phyloP scores from a whole-genome alignment of 1,140 invertebrate species.

The Neotoxoptera formosana region DNA sequence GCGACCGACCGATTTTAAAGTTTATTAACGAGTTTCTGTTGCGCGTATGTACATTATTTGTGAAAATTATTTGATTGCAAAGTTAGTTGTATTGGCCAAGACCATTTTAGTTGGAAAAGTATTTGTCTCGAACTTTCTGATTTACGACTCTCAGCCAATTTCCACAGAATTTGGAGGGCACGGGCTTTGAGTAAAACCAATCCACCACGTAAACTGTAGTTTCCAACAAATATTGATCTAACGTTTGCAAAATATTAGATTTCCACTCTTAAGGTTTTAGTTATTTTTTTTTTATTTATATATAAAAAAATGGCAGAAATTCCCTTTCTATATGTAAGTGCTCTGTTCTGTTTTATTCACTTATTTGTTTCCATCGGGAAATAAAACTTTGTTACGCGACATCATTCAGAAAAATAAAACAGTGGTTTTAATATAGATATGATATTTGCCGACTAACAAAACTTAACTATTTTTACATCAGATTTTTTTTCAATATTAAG shows the following conservation, averaged over 20 bases:
- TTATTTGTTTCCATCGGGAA: not conserved
- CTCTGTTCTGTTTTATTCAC: not conserved
- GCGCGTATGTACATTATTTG: conserved; percentile 17
- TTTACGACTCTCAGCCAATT: conserved; percentile 43
- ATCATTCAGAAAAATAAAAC: not conserved
- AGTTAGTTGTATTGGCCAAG: conserved; percentile 33
- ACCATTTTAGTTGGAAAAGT: conserved; percentile 41
- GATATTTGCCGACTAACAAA: not conserved
- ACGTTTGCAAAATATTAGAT: conserved; percentile 37
- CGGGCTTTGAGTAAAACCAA: not conserved
- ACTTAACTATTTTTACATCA: not conserved
- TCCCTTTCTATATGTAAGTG: not conserved
- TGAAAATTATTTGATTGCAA: conserved; percentile 53
- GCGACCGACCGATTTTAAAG: conserved; percentile 28
- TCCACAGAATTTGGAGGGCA: not conserved
- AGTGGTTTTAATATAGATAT: not conserved
- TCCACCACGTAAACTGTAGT: not conserved
- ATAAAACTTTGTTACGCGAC: not conserved
- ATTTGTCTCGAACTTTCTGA: conserved; percentile 47
- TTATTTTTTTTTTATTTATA: not conserved
- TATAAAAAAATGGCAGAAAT: not conserved
- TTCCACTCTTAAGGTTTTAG: conserved; percentile 1
- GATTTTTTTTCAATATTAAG: not conserved
- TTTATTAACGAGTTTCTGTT: conserved; percentile 33
- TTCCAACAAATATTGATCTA: conserved; percentile 28